phyloP scores from a whole-genome alignment of 2,797 vertebrate species.

The Amblyraja radiata region DNA sequence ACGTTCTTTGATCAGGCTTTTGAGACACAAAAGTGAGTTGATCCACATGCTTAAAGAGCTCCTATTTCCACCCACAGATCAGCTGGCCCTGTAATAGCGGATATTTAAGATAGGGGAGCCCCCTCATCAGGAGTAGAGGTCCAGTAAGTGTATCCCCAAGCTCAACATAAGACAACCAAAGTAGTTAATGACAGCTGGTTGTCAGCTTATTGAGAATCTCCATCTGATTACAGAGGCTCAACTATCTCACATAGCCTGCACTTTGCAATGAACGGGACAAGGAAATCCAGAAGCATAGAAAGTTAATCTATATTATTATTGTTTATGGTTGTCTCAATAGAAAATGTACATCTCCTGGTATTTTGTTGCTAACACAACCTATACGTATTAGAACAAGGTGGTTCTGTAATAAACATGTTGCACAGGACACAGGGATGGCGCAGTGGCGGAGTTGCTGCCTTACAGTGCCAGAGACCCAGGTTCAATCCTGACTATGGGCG shows the following conservation, averaged over 20 bases:
- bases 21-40: constrained; percentile 40
- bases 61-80: background rate
- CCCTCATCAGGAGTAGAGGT: background rate
- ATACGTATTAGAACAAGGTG: background rate
- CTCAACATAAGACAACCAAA: constrained; percentile 39
- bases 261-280: background rate
- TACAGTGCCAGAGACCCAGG: no score
- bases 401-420: background rate
- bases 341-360: background rate
- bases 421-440: no score
- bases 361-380: background rate
- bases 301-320: no score
- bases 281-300: background rate
- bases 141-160: background rate
- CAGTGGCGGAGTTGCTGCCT: no score
- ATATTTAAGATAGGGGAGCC: background rate
- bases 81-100: background rate
- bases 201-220: constrained; percentile 49
- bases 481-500: no score
- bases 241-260: constrained; percentile 36
- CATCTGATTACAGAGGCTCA: constrained; percentile 49
- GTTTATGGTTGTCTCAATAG: background rate
- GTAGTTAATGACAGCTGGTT: constrained; percentile 57
- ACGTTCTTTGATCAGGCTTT: constrained; percentile 39
- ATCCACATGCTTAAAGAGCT: background rate